Conservation (phyloP, 2,888 invertebrate genomes). For the Dioctria rufipes region DNA sequence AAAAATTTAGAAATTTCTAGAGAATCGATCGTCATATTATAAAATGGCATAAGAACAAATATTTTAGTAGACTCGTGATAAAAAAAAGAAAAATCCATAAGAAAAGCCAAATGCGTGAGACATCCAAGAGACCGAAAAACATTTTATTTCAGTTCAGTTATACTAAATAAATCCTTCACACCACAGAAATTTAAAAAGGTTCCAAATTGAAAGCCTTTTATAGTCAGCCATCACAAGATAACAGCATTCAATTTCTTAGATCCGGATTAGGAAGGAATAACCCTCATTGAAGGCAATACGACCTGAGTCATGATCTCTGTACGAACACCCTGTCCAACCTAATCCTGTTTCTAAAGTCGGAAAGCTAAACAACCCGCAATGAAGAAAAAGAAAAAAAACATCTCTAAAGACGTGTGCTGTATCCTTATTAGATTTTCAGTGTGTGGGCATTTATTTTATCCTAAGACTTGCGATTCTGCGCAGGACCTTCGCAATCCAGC, state of each 20-base stretch:
- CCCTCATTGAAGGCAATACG: slow-evolving; percentile 22
- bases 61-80: too few species aligned
- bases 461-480: neutral
- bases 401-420: neutral
- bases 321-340: slow-evolving; percentile 29
- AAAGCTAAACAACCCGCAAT: slow-evolving; percentile 22
- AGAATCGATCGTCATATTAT: too few species aligned
- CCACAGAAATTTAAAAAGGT: neutral
- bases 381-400: too few species aligned
- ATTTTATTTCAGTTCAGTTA: too few species aligned
- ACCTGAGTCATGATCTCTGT: slow-evolving; percentile 12
- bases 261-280: slow-evolving; percentile 21
- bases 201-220: slow-evolving; percentile 2
- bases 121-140: too few species aligned
- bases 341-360: slow-evolving; percentile 56
- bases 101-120: too few species aligned
- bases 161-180: slow-evolving; percentile 26
- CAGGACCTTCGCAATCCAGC: neutral
- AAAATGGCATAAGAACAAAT: too few species aligned
- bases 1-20: too few species aligned
- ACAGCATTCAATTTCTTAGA: slow-evolving; percentile 16
- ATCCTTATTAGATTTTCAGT: neutral
- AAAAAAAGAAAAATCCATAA: too few species aligned
- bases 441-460: neutral
- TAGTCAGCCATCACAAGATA: neutral